Base-by-base conservation (phyloP, 2,888 invertebrate species). In the Philonicus albiceps region DNA sequence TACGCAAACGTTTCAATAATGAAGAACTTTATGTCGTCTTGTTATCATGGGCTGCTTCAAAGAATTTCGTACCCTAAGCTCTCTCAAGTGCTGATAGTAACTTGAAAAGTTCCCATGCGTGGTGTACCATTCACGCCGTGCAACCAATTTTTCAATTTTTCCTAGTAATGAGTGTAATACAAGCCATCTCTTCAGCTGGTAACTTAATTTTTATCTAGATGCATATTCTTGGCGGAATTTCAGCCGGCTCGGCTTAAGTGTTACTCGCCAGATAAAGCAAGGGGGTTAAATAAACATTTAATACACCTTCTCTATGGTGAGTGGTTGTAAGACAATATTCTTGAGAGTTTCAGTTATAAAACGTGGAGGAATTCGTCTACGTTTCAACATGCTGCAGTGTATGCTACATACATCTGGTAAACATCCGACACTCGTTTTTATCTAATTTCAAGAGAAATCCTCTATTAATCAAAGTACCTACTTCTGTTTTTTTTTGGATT, bases 291-390 rank as follows among this genome's bases (percentile, higher is more conserved):
- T 78, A 78, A 78, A 78, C 78, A 78, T 49, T 78, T 49, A 78
- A 49, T 27, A 78, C 78, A 78, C 49, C 78, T 43, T 78, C 43
- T 30, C 43, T 49, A 78, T 78, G 16, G 49, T 7, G 30, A 49
- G 78, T 49, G 49, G n/a, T 31, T 30, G 81, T 81, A 81, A 81
- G 64, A 81, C 81, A 81, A 81, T 81, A 81, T 81, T 81, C 81
- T 81, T 81, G 81, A 81, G 81, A 81, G 55, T 81, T 81, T 81
- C 81, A 37, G 81, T 81, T 81, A 78, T 43, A 55, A 34, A 81
- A 37, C 74, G 34, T 49, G 49, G 49, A 81, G 81, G 81, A 81
- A 81, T 81, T 30, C 55, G 81, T 34, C 34, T 27, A 81, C 81
- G 81, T 55, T 31, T 76, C 40, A 64, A 64, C 64, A 64, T 64